A percentile compares a stretch with the other conserved stretches of the same genome.
Conservation (phyloP, 2,888 invertebrate species). For the Minunthozetes semirufus region DNA sequence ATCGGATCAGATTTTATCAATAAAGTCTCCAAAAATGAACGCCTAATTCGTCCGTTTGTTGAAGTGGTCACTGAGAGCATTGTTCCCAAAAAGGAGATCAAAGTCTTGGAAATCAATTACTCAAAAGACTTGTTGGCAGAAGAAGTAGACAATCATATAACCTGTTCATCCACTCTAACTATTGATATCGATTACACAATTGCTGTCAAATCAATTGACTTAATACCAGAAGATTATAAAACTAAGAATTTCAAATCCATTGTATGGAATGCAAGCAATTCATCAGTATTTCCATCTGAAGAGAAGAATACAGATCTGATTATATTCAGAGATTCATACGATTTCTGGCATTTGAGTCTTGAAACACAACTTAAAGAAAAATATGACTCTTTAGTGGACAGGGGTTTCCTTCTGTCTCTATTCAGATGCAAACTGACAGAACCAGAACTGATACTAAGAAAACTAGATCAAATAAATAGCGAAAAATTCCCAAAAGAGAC, state of each 20-base stretch:
- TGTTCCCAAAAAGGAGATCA: slow-evolving; percentile 58
- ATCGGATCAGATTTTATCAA: slow-evolving; percentile 46
- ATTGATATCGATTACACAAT: slow-evolving; percentile 57
- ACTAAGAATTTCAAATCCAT: slow-evolving; percentile 54
- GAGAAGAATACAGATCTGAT: slow-evolving; percentile 45
- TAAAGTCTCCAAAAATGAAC: slow-evolving; percentile 39
- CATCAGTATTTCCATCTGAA: slow-evolving; percentile 48
- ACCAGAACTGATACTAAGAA: slow-evolving; percentile 5
- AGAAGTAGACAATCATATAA: slow-evolving; percentile 18
- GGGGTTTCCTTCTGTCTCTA: slow-evolving; percentile 61
- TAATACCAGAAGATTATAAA: slow-evolving; percentile 44
- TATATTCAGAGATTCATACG: slow-evolving; percentile 40
- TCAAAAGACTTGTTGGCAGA: slow-evolving; percentile 34
- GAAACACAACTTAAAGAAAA: slow-evolving; percentile 42
- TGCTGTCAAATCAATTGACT: slow-evolving; percentile 52
- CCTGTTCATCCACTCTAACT: slow-evolving; percentile 34
- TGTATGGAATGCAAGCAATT: slow-evolving; percentile 56
- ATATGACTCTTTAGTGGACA: slow-evolving; percentile 57
- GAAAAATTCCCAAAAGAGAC: neutral
- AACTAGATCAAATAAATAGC: neutral
- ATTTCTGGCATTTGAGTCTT: slow-evolving; percentile 32
- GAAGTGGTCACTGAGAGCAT: slow-evolving; percentile 73
- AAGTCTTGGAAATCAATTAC: slow-evolving; percentile 61
- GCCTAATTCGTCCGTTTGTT: slow-evolving; percentile 49
- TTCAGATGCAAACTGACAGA: slow-evolving; percentile 36